Percentiles rank a stretch among this genome's conserved stretches.
Conservation (phyloP, 1,140 invertebrate genomes). For the Tachypleus tridentatus region DNA sequence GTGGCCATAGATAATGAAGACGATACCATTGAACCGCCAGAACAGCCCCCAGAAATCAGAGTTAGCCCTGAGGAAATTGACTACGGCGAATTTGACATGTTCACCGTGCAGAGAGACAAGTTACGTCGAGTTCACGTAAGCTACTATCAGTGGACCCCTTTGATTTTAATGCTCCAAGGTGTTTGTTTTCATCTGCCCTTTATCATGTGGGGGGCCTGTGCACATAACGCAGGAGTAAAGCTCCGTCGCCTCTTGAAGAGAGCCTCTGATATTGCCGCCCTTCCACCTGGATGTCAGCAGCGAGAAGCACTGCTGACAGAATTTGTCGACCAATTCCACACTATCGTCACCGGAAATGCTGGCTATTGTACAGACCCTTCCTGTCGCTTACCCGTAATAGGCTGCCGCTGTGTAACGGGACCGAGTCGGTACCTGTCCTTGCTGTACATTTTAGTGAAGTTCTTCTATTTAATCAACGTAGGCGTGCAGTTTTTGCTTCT, state of each 20-base stretch:
- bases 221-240: conserved; percentile 33
- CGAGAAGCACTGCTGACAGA: conserved; percentile 33
- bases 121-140: conserved; percentile 30
- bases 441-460: conserved; percentile 37
- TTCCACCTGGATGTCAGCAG: conserved; percentile 35
- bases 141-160: conserved; percentile 47
- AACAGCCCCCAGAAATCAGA: conserved; percentile 23
- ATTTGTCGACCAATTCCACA: conserved; percentile 35
- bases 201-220: conserved; percentile 39
- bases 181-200: conserved; percentile 43
- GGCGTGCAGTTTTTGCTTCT: conserved; percentile 38
- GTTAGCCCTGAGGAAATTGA: conserved; percentile 24
- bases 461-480: conserved; percentile 36
- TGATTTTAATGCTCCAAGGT: conserved; percentile 42
- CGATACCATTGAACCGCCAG: conserved; percentile 14
- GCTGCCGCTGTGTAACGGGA: conserved; percentile 28
- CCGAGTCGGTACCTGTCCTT: conserved; percentile 35
- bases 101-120: conserved; percentile 24
- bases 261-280: conserved; percentile 31
- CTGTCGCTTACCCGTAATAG: conserved; percentile 25
- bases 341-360: conserved; percentile 31
- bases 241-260: conserved; percentile 32
- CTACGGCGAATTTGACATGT: conserved; percentile 24
- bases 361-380: conserved; percentile 28
- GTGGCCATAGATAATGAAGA: conserved; percentile 23